phyloP scores from a whole-genome alignment of 1,140 invertebrate genomes.

The Charaxes varanes region DNA sequence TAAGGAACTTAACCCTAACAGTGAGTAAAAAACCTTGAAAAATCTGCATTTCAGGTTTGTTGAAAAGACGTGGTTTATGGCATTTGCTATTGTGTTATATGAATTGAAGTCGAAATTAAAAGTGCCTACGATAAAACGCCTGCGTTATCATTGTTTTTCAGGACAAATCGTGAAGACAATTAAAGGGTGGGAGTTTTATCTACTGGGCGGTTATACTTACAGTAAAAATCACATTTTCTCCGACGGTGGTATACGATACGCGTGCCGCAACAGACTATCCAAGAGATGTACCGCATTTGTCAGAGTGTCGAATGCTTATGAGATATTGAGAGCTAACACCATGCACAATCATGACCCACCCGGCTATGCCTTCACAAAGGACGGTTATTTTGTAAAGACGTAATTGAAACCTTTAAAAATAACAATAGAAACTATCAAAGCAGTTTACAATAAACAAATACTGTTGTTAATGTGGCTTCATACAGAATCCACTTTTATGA shows the following conservation, averaged over 20 bases:
- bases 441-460: too few species aligned
- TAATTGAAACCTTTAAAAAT: too few species aligned
- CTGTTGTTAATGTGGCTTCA: too few species aligned
- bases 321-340: conserved; percentile 1
- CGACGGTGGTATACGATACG: conserved; percentile 8
- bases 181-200: conserved; percentile 6
- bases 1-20: too few species aligned
- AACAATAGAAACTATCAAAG: too few species aligned
- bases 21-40: too few species aligned
- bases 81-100: too few species aligned
- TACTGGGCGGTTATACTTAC: conserved; percentile 6
- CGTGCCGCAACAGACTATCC: conserved; percentile 6
- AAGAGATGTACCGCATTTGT: conserved; percentile 6
- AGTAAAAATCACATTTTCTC: conserved; percentile 6
- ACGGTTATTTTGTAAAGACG: conserved; percentile 8
- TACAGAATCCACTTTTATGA: too few species aligned
- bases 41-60: too few species aligned
- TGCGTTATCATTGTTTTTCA: conserved; percentile 9
- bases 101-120: too few species aligned
- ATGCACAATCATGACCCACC: conserved; percentile 6
- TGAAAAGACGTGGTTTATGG: too few species aligned
- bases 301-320: not conserved
- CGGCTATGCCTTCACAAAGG: conserved; percentile 3
- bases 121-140: too few species aligned
- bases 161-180: conserved; percentile 18